A percentile compares a stretch with the other conserved stretches of the same genome.
Evolutionary conservation across 1,140 invertebrate species (phyloP).

Genomic region (Drosophila murphyi): DNA sequence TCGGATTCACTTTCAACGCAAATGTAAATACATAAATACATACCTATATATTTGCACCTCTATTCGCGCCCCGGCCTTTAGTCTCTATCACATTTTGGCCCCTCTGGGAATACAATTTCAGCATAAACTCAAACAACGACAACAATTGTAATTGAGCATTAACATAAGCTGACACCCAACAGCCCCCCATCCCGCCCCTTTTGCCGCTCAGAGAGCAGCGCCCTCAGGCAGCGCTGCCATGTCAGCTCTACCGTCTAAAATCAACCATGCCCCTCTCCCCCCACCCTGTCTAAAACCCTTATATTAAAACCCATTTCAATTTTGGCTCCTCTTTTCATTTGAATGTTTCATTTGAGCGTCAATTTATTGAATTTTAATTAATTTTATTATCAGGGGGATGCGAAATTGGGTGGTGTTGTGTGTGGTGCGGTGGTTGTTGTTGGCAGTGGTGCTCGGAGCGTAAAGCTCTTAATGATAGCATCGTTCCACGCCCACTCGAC

Average conservation of each 20-base stretch:
- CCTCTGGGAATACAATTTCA: constrained; percentile 60
- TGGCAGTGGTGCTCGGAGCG: constrained; percentile 41
- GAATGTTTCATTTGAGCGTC: constrained; percentile 64
- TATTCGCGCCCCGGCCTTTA: not conserved
- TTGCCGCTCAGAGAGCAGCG: not conserved
- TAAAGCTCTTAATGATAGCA: constrained; percentile 74
- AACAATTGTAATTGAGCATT: constrained; percentile 82
- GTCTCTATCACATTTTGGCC: not conserved
- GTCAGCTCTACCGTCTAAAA: not conserved
- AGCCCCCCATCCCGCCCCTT: not conserved
- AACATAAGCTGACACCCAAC: constrained; percentile 70
- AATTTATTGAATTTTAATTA: constrained; percentile 83
- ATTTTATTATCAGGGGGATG: constrained; percentile 64
- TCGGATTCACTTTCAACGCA: constrained; percentile 35
- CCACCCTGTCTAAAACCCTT: not conserved
- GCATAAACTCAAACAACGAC: constrained; percentile 70
- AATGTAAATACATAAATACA: constrained; percentile 32
- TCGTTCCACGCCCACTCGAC: constrained; percentile 24
- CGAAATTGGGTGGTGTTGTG: not conserved
- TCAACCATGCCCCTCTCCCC: not conserved
- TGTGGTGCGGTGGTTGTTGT: not conserved
- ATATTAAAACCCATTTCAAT: constrained; percentile 3
- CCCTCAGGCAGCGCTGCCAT: not conserved
- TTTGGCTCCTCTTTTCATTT: constrained; percentile 34
- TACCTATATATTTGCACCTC: constrained; percentile 30